Percentiles rank a stretch among this genome's conserved stretches.
Evolutionary conservation across 2,113 vertebrate species (phyloP).

Genomic region (Catharus minimus): DNA sequence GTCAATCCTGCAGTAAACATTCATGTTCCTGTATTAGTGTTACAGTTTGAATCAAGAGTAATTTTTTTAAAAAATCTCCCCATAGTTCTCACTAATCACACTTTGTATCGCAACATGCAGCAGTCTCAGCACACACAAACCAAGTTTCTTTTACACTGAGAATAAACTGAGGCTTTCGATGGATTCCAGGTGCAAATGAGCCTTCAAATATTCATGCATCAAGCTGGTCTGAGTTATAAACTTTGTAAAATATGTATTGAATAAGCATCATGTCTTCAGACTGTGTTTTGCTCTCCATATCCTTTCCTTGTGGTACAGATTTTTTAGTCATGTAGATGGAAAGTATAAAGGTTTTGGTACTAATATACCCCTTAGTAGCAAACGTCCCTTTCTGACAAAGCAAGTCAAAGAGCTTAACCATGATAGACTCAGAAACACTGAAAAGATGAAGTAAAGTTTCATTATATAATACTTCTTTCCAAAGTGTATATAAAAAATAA

Average conservation of each 20-base stretch:
- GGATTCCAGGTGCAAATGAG: background rate
- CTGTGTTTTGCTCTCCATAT: background rate
- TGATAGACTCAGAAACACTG: background rate
- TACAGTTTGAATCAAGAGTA: background rate
- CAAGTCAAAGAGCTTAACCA: background rate
- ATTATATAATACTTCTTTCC: background rate
- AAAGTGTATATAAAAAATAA: background rate
- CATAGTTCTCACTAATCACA: background rate
- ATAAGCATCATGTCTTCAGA: background rate
- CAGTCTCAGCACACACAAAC: background rate
- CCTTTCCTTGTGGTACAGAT: background rate
- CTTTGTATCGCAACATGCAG: background rate
- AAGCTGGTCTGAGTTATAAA: background rate
- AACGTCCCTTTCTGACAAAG: background rate
- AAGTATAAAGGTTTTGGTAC: background rate
- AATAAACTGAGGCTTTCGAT: background rate
- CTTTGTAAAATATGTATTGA: background rate
- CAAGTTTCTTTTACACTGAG: background rate
- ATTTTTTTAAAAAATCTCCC: background rate
- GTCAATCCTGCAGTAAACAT: background rate
- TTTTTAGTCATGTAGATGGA: background rate
- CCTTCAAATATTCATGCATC: background rate
- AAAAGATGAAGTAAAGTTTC: background rate
- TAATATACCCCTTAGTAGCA: background rate
- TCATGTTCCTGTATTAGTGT: background rate